Percentiles rank a stretch among this genome's conserved stretches.
phyloP scores from a whole-genome alignment of 2,888 invertebrate genomes.

The Lasioglossum villosulum region DNA sequence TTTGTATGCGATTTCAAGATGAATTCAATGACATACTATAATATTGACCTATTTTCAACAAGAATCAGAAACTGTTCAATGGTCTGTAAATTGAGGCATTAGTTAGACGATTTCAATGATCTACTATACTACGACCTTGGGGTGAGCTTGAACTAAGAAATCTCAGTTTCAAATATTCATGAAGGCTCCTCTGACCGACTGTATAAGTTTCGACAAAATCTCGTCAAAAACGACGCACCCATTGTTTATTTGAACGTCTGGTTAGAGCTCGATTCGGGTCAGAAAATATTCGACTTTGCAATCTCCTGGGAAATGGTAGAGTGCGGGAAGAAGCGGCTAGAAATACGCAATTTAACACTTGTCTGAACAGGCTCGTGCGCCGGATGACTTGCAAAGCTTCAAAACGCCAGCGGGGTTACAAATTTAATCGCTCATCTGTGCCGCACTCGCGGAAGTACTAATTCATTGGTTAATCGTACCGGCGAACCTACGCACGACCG shows the following conservation, averaged over 20 bases:
- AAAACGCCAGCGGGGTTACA: slow-evolving; percentile 9
- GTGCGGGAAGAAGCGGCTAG: background rate
- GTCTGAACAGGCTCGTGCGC: background rate
- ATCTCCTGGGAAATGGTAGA: background rate
- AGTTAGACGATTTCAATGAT: too few species aligned
- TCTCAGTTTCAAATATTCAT: background rate
- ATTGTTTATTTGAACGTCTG: background rate
- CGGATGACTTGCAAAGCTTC: slow-evolving; percentile 18
- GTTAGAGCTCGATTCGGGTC: background rate
- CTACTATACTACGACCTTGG: too few species aligned
- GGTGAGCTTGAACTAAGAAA: too few species aligned
- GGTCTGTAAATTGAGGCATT: too few species aligned
- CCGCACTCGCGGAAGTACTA: slow-evolving; percentile 24
- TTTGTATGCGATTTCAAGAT: too few species aligned
- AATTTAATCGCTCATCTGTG: slow-evolving; percentile 37
- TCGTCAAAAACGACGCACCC: background rate
- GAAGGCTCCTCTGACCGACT: background rate
- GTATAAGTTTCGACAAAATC: background rate
- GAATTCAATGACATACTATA: too few species aligned
- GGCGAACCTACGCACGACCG: slow-evolving; percentile 5
- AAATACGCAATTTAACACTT: background rate
- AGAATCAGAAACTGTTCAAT: too few species aligned
- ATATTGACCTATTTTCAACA: too few species aligned
- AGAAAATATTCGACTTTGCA: background rate
- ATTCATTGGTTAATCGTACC: slow-evolving; percentile 28